Evolutionary conservation across 2,797 vertebrate genomes (phyloP).

Genomic region (Onychomys leucogaster): DNA sequence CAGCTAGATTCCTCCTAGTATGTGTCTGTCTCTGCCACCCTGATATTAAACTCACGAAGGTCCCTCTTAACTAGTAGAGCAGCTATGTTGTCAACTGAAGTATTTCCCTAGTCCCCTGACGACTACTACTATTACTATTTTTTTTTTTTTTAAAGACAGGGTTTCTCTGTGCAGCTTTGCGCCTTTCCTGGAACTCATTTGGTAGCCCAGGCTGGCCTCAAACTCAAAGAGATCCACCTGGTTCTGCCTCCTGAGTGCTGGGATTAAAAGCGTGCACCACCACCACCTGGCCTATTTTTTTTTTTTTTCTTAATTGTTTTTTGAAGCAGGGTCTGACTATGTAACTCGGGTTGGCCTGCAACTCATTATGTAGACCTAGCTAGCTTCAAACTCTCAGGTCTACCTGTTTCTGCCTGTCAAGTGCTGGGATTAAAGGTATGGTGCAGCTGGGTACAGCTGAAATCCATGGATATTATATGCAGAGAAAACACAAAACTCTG

Average conservation of each 20-base stretch:
- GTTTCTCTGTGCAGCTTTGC: too few species aligned
- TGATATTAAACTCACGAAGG: not conserved
- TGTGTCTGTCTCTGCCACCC: not conserved
- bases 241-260: too few species aligned
- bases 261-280: too few species aligned
- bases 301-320: not conserved
- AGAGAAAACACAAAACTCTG: not conserved
- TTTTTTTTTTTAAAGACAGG: too few species aligned
- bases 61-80: too few species aligned
- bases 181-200: too few species aligned
- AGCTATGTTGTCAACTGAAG: not conserved
- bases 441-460: not conserved
- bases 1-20: not conserved
- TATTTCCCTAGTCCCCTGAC: not conserved
- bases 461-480: not conserved
- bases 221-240: too few species aligned
- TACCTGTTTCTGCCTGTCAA: not conserved
- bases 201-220: too few species aligned
- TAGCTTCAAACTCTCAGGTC: not conserved
- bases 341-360: not conserved
- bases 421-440: not conserved
- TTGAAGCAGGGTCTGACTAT: not conserved
- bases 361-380: not conserved
- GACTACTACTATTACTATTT: not conserved
- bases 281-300: too few species aligned